Evolutionary conservation across 2,888 invertebrate genomes (phyloP), one percentile per base, ranked within the genome.

Genomic region (Standfussiana lucernea): DNA sequence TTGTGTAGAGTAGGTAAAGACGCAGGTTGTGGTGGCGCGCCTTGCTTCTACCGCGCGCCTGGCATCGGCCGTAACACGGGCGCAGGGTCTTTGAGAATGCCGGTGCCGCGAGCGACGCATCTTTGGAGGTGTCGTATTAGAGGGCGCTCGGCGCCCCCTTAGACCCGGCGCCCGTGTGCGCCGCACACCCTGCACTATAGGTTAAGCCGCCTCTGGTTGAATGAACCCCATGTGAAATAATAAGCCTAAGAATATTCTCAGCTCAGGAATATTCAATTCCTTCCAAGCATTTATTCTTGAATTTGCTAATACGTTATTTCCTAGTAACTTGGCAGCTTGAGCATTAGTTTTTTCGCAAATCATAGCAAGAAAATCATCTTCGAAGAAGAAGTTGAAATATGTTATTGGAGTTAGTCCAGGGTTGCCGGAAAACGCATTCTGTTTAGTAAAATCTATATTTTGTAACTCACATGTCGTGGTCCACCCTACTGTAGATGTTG

Each of bases 391-490:
- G 40, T 28, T 65, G 40, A 65, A 28, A 64, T 40, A 40, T 65
- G 28, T 21, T 32, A 66, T 66, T 28, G 21, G 42, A 42, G 42
- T 7, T 45, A 32, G 1, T 28, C 28, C 66, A 21, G 66, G 66
- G 42, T 66, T 66, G 28, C 42, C 28, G 40, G 1, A 66, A 66
- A 66, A 45, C 42, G 28, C 66, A 66, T 66, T 66, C 28, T 66
- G 66, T 45, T 66, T 66, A 45, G 7, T 45, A 7, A 66, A 45
- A 11, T 66, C 21, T 45, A 45, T 45, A 32, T 45, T 24, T 37
- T n/a, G 6, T 15, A 64, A 64, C 37, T 64, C 37, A 64, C 62
- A 37, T 37, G 62, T 37, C 15, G 62, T 64, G 37, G 62, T 64
- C 37, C 37, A 64, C 2, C 37, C 37, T 64, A 37, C 15, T 64